Conservation (phyloP, 2,113 vertebrate genomes). For the Istiophorus platypterus region DNA sequence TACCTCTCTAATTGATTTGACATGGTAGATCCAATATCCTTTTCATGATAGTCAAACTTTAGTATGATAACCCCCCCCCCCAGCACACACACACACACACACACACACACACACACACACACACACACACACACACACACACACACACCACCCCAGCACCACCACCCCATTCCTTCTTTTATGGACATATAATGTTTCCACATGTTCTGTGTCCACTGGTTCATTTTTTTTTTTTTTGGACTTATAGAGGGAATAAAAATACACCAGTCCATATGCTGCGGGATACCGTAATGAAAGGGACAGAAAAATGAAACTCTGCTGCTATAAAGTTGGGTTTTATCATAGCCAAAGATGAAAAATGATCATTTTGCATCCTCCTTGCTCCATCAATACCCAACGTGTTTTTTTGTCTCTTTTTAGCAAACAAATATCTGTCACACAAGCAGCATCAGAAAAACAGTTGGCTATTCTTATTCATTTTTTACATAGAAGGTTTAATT, state of each 20-base stretch:
- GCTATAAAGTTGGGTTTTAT: not conserved
- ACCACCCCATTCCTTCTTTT: conserved; percentile 73
- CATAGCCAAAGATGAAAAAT: not conserved
- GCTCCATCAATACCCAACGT: not conserved
- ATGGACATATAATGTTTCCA: conserved; percentile 84
- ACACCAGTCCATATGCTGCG: conserved; percentile 38
- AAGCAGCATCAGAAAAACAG: not conserved
- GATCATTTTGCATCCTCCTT: not conserved
- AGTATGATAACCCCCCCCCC: conserved; percentile 76
- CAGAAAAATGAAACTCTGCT: not conserved
- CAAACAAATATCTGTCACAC: conserved; percentile 4
- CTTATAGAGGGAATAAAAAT: conserved; percentile 53
- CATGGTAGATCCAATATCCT: conserved; percentile 86
- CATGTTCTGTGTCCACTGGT: conserved; percentile 67
- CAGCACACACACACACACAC: not conserved
- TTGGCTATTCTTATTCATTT: conserved; percentile 9
- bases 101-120: no score
- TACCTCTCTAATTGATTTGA: conserved; percentile 86
- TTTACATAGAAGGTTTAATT: not conserved
- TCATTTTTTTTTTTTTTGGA: conserved; percentile 40
- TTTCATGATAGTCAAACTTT: conserved; percentile 87
- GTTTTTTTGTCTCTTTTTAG: not conserved
- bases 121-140: no score
- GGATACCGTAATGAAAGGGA: conserved; percentile 10
- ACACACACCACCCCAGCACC: not conserved